Percentiles rank a stretch among this genome's conserved stretches.
These are phyloP conservation scores for Tinea trinotella DNA, from an alignment of 2,888 invertebrate genomes.

Conservation along the genomic window DNA sequence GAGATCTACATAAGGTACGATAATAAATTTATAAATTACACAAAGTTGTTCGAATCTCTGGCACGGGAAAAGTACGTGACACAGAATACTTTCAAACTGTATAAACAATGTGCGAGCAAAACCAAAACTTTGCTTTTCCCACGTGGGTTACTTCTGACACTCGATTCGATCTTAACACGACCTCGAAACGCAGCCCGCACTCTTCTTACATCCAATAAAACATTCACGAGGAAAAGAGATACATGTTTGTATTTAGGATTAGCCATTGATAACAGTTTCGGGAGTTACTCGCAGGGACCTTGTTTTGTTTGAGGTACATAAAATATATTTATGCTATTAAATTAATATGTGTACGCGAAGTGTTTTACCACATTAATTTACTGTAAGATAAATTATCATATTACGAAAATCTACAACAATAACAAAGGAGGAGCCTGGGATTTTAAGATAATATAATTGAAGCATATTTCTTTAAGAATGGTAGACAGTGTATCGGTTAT, in stretches of 20 bases:
- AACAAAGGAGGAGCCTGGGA: too few species aligned
- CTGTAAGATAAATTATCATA: too few species aligned
- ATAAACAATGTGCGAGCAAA: neutral
- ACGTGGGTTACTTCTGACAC: neutral
- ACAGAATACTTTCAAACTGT: neutral
- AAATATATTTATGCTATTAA: neutral
- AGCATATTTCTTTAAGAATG: too few species aligned
- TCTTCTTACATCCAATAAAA: neutral
- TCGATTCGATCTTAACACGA: neutral
- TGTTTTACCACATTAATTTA: neutral
- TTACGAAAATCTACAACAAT: too few species aligned
- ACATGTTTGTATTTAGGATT: neutral
- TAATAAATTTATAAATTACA: too few species aligned
- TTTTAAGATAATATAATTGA: too few species aligned
- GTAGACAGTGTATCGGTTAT: too few species aligned
- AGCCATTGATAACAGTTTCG: neutral
- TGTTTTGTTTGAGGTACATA: neutral
- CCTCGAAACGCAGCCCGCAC: neutral
- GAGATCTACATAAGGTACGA: too few species aligned
- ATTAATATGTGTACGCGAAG: neutral
- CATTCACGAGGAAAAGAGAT: neutral
- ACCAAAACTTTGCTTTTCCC: conserved; percentile 1
- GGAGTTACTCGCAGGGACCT: neutral
- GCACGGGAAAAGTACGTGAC: neutral
- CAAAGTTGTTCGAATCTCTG: neutral